These are phyloP conservation scores for Orthosia incerta DNA, from an alignment of 2,888 invertebrate genomes.

Conservation along the genomic window DNA sequence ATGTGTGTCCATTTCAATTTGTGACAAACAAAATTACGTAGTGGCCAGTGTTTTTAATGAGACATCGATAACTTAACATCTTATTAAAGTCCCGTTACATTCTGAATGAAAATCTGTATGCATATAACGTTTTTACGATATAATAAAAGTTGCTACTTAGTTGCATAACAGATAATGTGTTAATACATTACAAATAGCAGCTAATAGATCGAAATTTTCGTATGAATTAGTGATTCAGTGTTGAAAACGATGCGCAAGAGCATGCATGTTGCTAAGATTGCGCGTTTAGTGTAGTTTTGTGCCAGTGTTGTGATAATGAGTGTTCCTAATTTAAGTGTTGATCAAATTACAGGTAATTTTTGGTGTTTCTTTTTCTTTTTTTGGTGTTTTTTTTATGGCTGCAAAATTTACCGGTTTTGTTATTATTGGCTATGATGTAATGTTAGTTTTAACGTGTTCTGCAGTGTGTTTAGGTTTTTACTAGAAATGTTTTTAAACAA, in stretches of 20 bases:
- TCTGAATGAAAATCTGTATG: constrained; percentile 59
- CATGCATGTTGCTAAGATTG: constrained; percentile 68
- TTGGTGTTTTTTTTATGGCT: background rate
- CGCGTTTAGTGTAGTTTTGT: constrained; percentile 70
- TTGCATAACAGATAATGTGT: constrained; percentile 70
- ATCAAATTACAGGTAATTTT: constrained; percentile 85
- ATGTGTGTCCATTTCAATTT: constrained; percentile 49
- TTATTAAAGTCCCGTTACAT: constrained; percentile 62
- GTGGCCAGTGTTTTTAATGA: constrained; percentile 68
- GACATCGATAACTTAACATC: constrained; percentile 64
- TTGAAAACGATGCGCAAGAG: constrained; percentile 79
- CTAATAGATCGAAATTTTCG: constrained; percentile 82
- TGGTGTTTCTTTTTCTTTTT: constrained; percentile 15
- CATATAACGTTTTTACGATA: constrained; percentile 59
- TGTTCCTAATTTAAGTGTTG: constrained; percentile 88
- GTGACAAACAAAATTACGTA: constrained; percentile 56
- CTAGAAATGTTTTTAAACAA: constrained; percentile 30
- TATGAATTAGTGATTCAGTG: constrained; percentile 85
- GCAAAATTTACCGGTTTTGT: constrained; percentile 4
- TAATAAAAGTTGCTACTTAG: constrained; percentile 66
- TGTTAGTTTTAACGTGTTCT: constrained; percentile 36
- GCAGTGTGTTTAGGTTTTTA: constrained; percentile 22
- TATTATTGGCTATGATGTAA: constrained; percentile 34
- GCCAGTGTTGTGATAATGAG: constrained; percentile 80
- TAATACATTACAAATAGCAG: constrained; percentile 80